phyloP scores from a whole-genome alignment of 2,888 invertebrate genomes.

The Ormia ochracea region DNA sequence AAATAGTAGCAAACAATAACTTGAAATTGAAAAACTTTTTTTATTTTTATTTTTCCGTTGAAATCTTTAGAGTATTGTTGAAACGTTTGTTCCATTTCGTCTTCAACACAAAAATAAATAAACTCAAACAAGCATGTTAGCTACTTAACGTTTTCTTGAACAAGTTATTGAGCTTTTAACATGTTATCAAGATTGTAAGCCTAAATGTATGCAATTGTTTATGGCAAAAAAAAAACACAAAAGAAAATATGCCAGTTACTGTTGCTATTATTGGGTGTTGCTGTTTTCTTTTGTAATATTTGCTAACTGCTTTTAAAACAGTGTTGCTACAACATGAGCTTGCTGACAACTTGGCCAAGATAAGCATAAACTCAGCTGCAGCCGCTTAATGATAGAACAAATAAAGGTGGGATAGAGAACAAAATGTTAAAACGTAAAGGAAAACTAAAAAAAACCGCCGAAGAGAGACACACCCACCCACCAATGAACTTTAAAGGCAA shows the following conservation, averaged over 20 bases:
- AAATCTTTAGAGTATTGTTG: background rate
- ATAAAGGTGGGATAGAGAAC: slow-evolving; percentile 54
- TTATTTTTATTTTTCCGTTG: slow-evolving; percentile 14
- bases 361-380: slow-evolving; percentile 49
- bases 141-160: slow-evolving; percentile 42
- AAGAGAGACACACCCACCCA: slow-evolving; percentile 43
- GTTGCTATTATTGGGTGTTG: slow-evolving; percentile 24
- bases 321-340: slow-evolving; percentile 48
- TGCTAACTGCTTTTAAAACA: slow-evolving; percentile 52
- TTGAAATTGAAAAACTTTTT: slow-evolving; percentile 59
- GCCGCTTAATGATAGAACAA: slow-evolving; percentile 44
- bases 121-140: background rate
- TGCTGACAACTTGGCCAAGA: slow-evolving; percentile 60
- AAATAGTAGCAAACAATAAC: slow-evolving; percentile 11
- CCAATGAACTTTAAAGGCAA: background rate
- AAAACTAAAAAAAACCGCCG: slow-evolving; percentile 44
- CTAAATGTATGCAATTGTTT: slow-evolving; percentile 60
- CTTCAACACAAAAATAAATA: background rate
- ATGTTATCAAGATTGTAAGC: slow-evolving; percentile 61
- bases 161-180: slow-evolving; percentile 62
- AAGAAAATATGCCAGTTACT: slow-evolving; percentile 6
- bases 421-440: background rate
- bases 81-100: background rate
- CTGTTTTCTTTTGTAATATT: slow-evolving; percentile 5
- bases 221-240: no score